Evolutionary conservation across 2,888 invertebrate species (phyloP).

Genomic region (Notocelia uddmanniana): DNA sequence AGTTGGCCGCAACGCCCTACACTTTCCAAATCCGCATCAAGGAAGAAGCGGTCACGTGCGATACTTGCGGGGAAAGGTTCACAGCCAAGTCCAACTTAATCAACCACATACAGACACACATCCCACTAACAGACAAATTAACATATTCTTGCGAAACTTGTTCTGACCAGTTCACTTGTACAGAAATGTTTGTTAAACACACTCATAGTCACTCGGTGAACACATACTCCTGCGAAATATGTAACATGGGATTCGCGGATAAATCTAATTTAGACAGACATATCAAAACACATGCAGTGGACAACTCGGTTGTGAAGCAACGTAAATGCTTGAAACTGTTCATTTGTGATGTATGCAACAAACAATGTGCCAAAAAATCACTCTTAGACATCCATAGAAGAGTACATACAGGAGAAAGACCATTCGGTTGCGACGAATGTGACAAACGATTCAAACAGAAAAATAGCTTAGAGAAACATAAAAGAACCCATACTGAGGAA

Average conservation of each 20-base stretch:
- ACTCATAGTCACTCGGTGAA: not conserved
- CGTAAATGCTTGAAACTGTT: not conserved
- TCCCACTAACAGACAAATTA: too few species aligned
- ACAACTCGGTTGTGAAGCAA: not conserved
- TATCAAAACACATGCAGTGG: not conserved
- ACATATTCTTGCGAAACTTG: too few species aligned
- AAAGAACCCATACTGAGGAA: not conserved
- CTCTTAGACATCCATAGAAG: not conserved
- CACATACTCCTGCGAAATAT: not conserved
- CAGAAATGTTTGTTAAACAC: too few species aligned
- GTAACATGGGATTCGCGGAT: not conserved
- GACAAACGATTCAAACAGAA: not conserved
- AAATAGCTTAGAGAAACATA: not conserved
- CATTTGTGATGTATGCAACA: not conserved
- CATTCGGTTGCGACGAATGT: not conserved
- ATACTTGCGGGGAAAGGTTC: too few species aligned
- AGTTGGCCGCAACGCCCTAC: not conserved
- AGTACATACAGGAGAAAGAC: not conserved
- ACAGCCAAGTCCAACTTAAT: too few species aligned
- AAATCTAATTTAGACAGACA: not conserved
- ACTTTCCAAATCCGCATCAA: not conserved
- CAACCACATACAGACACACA: too few species aligned
- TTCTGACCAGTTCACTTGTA: too few species aligned
- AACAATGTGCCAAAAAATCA: not conserved
- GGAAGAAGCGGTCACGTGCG: not conserved